Evolutionary conservation across 2,888 invertebrate genomes (phyloP).

Genomic region (Pediacus dermestoides): DNA sequence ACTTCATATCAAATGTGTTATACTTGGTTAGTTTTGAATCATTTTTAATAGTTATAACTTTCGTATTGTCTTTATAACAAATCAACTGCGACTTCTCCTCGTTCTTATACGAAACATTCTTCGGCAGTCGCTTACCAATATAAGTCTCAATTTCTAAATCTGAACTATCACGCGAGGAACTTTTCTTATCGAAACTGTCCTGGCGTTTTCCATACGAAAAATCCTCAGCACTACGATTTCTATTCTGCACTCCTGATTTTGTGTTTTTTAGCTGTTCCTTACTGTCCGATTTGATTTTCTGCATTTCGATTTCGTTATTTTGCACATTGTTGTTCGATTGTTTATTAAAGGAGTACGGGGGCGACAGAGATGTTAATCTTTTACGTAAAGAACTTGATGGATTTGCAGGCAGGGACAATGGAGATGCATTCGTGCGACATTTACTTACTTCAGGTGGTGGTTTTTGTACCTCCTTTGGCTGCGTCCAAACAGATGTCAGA

Average conservation of each 20-base stretch:
- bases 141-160: slow-evolving; percentile 41
- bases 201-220: slow-evolving; percentile 29
- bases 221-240: slow-evolving; percentile 41
- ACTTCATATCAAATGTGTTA: slow-evolving; percentile 46
- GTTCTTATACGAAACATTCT: slow-evolving; percentile 38
- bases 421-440: slow-evolving; percentile 29
- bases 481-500: slow-evolving; percentile 38
- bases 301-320: slow-evolving; percentile 24
- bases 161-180: slow-evolving; percentile 43
- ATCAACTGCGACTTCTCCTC: slow-evolving; percentile 47
- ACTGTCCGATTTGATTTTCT: slow-evolving; percentile 15
- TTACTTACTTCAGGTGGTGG: slow-evolving; percentile 50
- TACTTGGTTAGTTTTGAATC: slow-evolving; percentile 45
- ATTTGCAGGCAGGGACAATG: slow-evolving; percentile 35
- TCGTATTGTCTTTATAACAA: slow-evolving; percentile 44
- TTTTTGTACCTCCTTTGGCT: slow-evolving; percentile 47
- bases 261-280: too few relatives aligned
- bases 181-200: slow-evolving; percentile 28
- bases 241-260: slow-evolving; percentile 30
- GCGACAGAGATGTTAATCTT: slow-evolving; percentile 27
- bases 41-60: slow-evolving; percentile 43
- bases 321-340: slow-evolving; percentile 32
- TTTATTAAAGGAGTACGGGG: too few relatives aligned
- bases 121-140: slow-evolving; percentile 30
- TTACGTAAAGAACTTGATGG: slow-evolving; percentile 33